Base-by-base conservation (phyloP, 2,888 invertebrate species). In the Timema cristinae region DNA sequence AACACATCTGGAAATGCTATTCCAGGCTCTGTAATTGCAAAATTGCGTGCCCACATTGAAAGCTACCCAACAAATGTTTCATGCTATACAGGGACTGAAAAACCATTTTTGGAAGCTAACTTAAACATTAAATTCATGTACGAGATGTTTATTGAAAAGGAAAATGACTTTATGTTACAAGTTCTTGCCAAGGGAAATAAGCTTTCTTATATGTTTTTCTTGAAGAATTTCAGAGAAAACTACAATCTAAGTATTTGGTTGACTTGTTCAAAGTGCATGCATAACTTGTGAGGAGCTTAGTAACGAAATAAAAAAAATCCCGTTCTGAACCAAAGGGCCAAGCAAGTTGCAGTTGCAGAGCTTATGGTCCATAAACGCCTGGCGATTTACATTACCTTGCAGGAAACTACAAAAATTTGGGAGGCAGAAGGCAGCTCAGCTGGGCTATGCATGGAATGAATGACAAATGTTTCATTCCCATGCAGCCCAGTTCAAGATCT, bases 21-120 rank as follows among this genome's bases (percentile, higher is more conserved):
- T 52, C 52, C 52, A 52, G 52, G 52, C 52, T 52, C 52, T 52
- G 52, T 52, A 10, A 52, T 52, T 52, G 52, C 9, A 52, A 52
- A 52, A 11, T 11, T 52, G 11, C 52, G 52, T 9, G 52, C 52
- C 52, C 52, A 52, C 52, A 52, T 52, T 52, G 52, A 52, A 52
- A 52, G 52, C 11, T 52, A 52, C 52, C 52, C 52, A 52, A 52
- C 52, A 52, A 52, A 52, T 10, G 11, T 52, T 52, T 9, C 9
- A 52, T 11, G 52, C 52, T 52, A 52, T 52, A 52, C 52, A 10
- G 52, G 52, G 52, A 52, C 52, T 52, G 52, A 52, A 10, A 52
- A 52, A 11, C 52, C 10, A 52, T 52, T 52, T 11, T 11, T 52
- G 52, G 9, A 9, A 52, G 52, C 11, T 52, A 52, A 52, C 11